Conservation (phyloP, 64 coral and sea anemone genomes). For the Pachyseris speciosa region DNA sequence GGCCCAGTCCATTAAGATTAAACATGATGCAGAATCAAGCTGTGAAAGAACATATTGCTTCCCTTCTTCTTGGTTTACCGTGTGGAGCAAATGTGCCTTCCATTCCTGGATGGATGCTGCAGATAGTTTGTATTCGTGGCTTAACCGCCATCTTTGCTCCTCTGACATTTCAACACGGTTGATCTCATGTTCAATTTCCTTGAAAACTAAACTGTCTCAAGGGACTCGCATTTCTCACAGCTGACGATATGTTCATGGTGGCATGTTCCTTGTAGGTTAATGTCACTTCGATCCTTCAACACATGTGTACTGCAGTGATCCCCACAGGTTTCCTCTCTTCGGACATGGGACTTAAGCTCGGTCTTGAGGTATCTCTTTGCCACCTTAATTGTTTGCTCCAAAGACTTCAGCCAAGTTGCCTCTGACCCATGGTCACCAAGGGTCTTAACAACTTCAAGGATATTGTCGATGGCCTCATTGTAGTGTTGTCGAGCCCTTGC, state of each 20-base stretch:
- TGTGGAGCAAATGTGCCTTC: no score
- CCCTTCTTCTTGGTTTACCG: conserved; percentile 62
- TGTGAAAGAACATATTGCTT: conserved; percentile 39
- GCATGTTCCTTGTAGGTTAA: background rate
- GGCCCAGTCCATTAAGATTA: conserved; percentile 59
- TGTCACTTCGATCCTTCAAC: background rate
- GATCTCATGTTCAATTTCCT: no score
- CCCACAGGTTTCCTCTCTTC: background rate
- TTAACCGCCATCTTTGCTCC: no score
- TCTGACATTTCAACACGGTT: no score
- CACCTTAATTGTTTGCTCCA: background rate
- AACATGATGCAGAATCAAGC: conserved; percentile 14
- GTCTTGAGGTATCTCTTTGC: conserved; percentile 27
- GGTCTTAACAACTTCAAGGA: background rate
- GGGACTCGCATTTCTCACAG: background rate
- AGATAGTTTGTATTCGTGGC: no score
- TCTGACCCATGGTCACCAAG: background rate
- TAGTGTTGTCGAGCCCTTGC: conserved; percentile 69
- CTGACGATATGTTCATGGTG: background rate
- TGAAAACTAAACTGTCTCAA: no score
- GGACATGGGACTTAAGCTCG: conserved; percentile 11
- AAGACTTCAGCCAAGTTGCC: background rate
- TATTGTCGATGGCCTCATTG: conserved; percentile 49
- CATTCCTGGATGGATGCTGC: no score
- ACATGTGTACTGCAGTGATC: conserved; percentile 10